Conservation (phyloP, 2,888 invertebrate species). For the Dasypogon diadema region DNA sequence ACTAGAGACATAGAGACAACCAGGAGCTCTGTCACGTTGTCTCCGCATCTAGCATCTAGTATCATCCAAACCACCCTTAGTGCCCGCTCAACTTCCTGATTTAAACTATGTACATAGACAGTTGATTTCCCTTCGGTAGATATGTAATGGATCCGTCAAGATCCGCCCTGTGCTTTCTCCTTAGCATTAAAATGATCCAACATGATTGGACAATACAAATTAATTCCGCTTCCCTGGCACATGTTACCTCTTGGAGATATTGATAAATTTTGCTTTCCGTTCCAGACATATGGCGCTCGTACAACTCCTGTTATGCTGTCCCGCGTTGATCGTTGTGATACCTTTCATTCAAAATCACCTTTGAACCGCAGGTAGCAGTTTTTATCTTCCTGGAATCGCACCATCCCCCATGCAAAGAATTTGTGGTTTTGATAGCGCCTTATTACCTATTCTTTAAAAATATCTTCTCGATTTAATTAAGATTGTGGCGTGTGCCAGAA, state of each 20-base stretch:
- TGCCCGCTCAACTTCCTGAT: no score
- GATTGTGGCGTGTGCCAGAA: constrained; percentile 21
- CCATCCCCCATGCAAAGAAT: not conserved
- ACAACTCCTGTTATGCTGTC: not conserved
- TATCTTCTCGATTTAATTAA: constrained; percentile 10
- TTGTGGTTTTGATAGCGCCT: constrained; percentile 37
- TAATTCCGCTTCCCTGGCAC: not conserved
- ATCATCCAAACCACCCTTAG: no score
- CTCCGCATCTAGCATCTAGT: no score
- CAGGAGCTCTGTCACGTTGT: no score
- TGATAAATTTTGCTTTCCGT: constrained; percentile 6
- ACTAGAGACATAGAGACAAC: no score
- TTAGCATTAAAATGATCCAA: no score
- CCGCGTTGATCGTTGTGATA: not conserved
- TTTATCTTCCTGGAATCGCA: not conserved
- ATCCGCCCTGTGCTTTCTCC: no score
- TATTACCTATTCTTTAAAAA: constrained; percentile 9
- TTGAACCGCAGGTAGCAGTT: constrained; percentile 17
- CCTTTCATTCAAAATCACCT: constrained; percentile 18
- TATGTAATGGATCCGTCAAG: no score
- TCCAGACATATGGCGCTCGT: not conserved
- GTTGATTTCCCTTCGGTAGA: no score
- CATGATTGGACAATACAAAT: not conserved
- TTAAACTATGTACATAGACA: no score
- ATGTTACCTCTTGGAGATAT: not conserved